Evolutionary conservation across 1,140 invertebrate species (phyloP).

Genomic region (Hesperophylax magnus): DNA sequence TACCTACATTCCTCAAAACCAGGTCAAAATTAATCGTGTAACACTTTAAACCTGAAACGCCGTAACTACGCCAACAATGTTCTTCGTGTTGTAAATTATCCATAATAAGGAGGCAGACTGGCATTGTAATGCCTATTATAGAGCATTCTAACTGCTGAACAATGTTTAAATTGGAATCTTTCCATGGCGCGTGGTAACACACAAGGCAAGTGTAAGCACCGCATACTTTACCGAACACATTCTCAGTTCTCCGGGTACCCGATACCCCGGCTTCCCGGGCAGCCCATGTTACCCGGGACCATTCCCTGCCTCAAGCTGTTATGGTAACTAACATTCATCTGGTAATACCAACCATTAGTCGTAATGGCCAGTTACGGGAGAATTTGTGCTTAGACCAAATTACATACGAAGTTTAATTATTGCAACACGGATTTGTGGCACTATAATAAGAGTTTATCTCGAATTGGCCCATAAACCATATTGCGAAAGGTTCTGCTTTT

Average conservation of each 20-base stretch:
- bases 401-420: conserved; percentile 31
- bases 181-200: not conserved
- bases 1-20: no score
- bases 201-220: no score
- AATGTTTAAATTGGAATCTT: not conserved
- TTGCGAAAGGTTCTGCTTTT: not conserved
- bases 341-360: conserved; percentile 12
- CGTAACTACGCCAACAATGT: no score
- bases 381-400: conserved; percentile 20
- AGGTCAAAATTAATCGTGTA: no score
- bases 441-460: not conserved
- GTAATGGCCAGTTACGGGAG: not conserved
- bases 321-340: not conserved
- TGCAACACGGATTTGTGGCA: not conserved
- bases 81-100: no score
- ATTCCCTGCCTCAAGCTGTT: conserved; percentile 25
- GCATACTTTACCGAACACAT: not conserved
- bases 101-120: no score
- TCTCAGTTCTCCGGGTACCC: not conserved
- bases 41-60: no score
- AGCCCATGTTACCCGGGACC: not conserved
- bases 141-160: not conserved
- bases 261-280: not conserved
- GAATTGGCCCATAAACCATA: conserved; percentile 18
- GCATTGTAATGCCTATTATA: not conserved